Conservation (phyloP, 2,888 invertebrate species). For the Andrena camellia region DNA sequence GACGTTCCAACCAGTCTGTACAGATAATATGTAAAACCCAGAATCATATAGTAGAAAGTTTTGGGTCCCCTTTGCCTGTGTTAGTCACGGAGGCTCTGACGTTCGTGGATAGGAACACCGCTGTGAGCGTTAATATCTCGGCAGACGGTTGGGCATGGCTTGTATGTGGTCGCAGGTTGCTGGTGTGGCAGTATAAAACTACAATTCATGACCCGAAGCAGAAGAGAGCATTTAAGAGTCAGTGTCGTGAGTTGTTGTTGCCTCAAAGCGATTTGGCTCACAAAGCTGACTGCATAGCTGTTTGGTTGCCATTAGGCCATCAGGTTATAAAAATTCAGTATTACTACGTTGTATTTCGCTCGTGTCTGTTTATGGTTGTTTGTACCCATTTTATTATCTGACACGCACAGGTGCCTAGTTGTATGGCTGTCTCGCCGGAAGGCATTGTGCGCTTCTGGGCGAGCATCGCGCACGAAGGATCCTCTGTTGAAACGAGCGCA, state of each 20-base stretch:
- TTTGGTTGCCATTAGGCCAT: conserved; percentile 88
- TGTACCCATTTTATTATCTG: neutral
- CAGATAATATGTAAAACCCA: conserved; percentile 92
- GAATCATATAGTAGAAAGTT: conserved; percentile 91
- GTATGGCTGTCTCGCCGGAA: conserved; percentile 97
- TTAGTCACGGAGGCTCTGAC: conserved; percentile 95
- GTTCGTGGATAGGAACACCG: conserved; percentile 89
- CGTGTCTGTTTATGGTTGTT: too few species aligned
- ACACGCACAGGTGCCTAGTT: conserved; percentile 89
- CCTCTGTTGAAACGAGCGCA: conserved; percentile 93
- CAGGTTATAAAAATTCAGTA: conserved; percentile 82
- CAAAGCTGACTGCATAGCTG: conserved; percentile 92
- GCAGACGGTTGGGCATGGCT: conserved; percentile 93
- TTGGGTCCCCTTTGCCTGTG: conserved; percentile 93
- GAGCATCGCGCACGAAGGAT: conserved; percentile 94
- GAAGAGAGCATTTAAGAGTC: conserved; percentile 86
- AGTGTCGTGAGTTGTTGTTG: conserved; percentile 94
- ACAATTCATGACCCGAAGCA: conserved; percentile 81
- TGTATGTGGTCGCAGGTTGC: conserved; percentile 93
- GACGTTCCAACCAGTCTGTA: conserved; percentile 89
- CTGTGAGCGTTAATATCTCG: conserved; percentile 89
- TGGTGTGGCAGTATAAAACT: conserved; percentile 93
- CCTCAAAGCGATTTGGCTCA: conserved; percentile 97
- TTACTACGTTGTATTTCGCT: neutral
- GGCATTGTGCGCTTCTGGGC: conserved; percentile 97